phyloP scores from a whole-genome alignment of 2,888 invertebrate species.

The Tromatobia lineatoria region DNA sequence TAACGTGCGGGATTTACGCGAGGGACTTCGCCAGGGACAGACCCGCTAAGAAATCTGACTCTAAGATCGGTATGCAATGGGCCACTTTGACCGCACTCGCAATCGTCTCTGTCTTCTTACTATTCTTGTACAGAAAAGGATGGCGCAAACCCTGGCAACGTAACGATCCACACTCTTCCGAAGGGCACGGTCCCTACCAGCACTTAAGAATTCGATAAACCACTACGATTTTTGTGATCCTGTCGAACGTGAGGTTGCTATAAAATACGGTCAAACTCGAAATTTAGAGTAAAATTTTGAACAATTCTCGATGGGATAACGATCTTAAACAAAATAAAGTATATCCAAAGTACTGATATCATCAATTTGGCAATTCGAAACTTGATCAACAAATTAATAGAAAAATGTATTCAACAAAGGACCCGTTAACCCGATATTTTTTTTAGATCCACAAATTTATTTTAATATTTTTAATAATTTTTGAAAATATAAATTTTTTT shows the following conservation, averaged over 20 bases:
- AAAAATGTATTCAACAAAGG: too few species aligned
- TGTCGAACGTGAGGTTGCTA: not conserved
- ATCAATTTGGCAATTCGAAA: too few species aligned
- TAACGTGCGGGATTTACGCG: conserved; percentile 76
- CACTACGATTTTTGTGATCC: not conserved
- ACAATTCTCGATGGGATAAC: too few species aligned
- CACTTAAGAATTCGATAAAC: conserved; percentile 35
- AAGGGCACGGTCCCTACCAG: conserved; percentile 56
- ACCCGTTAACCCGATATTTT: too few species aligned
- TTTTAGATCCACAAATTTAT: too few species aligned
- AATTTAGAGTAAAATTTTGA: too few species aligned
- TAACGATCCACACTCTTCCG: conserved; percentile 48
- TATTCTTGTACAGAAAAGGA: conserved; percentile 65
- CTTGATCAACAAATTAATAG: too few species aligned
- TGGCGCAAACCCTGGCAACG: conserved; percentile 67
- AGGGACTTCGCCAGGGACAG: conserved; percentile 69
- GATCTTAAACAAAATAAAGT: too few species aligned
- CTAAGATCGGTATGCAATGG: conserved; percentile 53
- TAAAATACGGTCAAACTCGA: too few species aligned
- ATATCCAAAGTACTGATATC: too few species aligned
- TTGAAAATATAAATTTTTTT: too few species aligned
- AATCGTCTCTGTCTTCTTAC: conserved; percentile 56
- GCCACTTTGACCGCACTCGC: conserved; percentile 61
- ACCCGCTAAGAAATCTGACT: not conserved
- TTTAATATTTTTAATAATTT: too few species aligned